Evolutionary conservation across 2,113 vertebrate genomes (phyloP), one percentile per base, ranked within the genome.

Genomic region (Lamprologus lemairii): DNA sequence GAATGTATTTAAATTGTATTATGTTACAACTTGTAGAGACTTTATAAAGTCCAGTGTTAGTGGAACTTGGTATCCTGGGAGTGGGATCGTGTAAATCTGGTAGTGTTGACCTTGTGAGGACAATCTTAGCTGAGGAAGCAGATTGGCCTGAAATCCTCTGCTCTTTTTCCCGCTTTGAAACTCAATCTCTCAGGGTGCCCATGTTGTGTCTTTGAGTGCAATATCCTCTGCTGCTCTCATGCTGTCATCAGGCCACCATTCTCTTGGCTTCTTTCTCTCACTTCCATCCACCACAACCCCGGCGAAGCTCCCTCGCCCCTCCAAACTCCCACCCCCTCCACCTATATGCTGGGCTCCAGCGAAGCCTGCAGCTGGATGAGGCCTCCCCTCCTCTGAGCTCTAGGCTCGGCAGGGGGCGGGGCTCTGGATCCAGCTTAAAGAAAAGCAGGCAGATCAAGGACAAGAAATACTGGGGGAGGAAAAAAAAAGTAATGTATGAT

Each of bases 201-300:
- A 19, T 96, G 96, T 96, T 96, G 92, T 95, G 96, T 96, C 95
- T 96, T 82, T 90, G 95, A 93, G 91, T 60, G 93, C 86, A 92
- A 89, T 92, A 94, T 94, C 94, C 94, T 93, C 90, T 89, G 87
- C 93, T 94, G 91, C 93, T 90, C 90, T 94, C 88, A 82, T 71
- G 89, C 95, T 96, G 93, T 96, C 95, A 95, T 95, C 94, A 26
- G 65, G 86, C 94, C 91, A 63, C 90, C 88, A 92, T 47, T 75
- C 89, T 89, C 91, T 86, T 85, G 33, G 68, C 86, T 83, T 92
- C 87, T 90, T 37, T 88, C 87, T 91, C 88, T 90, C 53, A 82
- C 83, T 80, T 89, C 86, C 78, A 75, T 82, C 87, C 79, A 75
- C 49, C 58, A 40, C 86, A 51, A 35, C 83, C 26, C 40, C 55